phyloP scores from a whole-genome alignment of 2,113 vertebrate genomes.

The Cettia cetti region DNA sequence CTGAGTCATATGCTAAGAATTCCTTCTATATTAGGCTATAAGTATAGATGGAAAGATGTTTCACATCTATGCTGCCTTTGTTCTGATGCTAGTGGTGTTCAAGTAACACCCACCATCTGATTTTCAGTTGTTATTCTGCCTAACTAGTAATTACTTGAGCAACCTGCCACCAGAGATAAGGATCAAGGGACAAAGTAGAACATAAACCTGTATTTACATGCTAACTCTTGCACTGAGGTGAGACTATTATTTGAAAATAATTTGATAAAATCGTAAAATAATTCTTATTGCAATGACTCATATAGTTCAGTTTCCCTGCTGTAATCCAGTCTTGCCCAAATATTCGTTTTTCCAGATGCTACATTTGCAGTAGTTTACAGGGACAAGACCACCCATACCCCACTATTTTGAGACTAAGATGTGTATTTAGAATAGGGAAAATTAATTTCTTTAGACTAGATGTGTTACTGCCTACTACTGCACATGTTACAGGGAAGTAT shows the following conservation, averaged over 20 bases:
- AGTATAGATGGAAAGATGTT: background rate
- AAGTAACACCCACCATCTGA: background rate
- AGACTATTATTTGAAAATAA: background rate
- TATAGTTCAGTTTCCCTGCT: background rate
- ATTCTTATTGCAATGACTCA: background rate
- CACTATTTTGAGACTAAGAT: background rate
- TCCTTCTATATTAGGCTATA: background rate
- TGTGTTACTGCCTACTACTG: background rate
- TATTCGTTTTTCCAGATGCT: background rate
- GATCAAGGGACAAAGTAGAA: background rate
- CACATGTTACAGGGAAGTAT: background rate
- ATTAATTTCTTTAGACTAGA: background rate
- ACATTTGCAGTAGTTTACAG: background rate
- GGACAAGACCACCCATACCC: background rate
- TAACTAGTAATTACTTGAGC: background rate
- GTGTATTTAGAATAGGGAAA: background rate
- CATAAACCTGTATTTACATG: background rate
- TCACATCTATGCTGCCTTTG: background rate
- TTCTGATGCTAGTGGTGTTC: background rate
- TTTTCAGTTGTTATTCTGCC: background rate
- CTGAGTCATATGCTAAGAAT: background rate
- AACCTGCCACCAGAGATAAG: background rate
- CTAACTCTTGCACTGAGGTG: background rate
- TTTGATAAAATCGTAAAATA: background rate
- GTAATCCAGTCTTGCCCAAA: background rate